Percentiles rank a stretch among this genome's conserved stretches.
Evolutionary conservation across 1,140 invertebrate genomes (phyloP).

Genomic region (Macrosteles quadrilineatus): DNA sequence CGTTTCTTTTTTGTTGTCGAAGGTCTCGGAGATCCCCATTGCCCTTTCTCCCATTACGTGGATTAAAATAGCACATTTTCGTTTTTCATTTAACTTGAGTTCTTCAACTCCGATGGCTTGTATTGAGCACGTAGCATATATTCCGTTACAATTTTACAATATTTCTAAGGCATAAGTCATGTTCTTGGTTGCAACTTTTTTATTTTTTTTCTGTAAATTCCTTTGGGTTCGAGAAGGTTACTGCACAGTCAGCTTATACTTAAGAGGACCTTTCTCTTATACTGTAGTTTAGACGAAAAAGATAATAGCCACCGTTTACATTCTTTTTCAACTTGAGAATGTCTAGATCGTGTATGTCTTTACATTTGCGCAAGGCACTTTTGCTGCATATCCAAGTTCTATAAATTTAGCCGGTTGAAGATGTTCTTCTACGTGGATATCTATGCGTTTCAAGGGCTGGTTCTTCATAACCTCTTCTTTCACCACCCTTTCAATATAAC

Average conservation of each 20-base stretch:
- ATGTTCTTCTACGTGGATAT: background rate
- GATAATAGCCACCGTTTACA: background rate
- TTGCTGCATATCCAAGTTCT: background rate
- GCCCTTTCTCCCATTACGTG: no score
- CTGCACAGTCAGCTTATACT: background rate
- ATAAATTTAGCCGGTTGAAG: background rate
- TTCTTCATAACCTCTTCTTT: constrained; percentile 2
- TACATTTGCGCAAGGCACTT: background rate
- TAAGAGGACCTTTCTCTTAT: background rate
- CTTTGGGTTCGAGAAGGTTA: background rate
- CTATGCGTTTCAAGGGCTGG: background rate
- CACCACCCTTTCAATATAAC: constrained; percentile 8
- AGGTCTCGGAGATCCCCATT: no score
- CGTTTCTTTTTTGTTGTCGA: no score
- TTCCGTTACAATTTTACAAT: background rate
- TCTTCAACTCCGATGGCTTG: no score
- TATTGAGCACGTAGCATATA: background rate
- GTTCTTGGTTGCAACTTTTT: background rate
- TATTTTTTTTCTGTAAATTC: background rate
- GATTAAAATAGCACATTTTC: no score
- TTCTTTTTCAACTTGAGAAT: background rate
- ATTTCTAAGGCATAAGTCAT: background rate
- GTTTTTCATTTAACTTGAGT: no score
- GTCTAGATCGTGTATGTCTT: background rate
- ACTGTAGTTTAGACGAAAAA: background rate